Evolutionary conservation across 2,797 vertebrate species (phyloP).

Genomic region (Microchirus variegatus): DNA sequence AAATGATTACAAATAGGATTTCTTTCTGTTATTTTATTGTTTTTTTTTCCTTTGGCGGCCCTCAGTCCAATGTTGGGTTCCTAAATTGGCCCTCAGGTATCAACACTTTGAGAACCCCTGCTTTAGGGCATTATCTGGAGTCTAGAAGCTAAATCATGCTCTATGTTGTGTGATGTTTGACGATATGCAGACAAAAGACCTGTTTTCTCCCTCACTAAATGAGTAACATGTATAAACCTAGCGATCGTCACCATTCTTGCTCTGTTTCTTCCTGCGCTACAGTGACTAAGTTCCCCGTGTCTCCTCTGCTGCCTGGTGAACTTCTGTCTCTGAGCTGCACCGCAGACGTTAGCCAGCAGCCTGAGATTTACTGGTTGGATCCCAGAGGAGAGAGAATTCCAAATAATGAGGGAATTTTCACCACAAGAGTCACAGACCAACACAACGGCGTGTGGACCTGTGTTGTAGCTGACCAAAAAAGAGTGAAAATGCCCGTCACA

Average conservation of each 20-base stretch:
- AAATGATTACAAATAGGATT: too few relatives aligned
- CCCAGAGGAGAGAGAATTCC: neutral
- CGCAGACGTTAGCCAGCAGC: fast-evolving
- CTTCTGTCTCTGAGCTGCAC: conserved; percentile 29
- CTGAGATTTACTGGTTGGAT: conserved; percentile 37
- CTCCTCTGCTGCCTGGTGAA: conserved; percentile 28
- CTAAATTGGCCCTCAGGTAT: too few relatives aligned
- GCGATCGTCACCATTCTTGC: neutral
- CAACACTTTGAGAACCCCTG: too few relatives aligned
- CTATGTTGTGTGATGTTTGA: too few relatives aligned
- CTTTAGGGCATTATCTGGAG: neutral
- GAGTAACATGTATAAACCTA: neutral
- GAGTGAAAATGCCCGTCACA: conserved; percentile 3
- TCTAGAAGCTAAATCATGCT: neutral
- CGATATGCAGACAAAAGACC: too few relatives aligned
- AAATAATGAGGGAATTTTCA: fast-evolving
- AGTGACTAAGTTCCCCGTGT: conserved; percentile 1
- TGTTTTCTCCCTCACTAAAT: neutral
- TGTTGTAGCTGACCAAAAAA: neutral
- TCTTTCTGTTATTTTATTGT: too few relatives aligned
- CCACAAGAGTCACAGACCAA: fast-evolving
- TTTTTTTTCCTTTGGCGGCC: too few relatives aligned
- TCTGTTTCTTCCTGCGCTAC: conserved; percentile 7
- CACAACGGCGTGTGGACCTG: conserved; percentile 70
- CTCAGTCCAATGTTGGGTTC: too few relatives aligned